These are phyloP conservation scores for Planiliza haematocheilus DNA, from an alignment of 2,113 vertebrate species.

Conservation along the genomic window DNA sequence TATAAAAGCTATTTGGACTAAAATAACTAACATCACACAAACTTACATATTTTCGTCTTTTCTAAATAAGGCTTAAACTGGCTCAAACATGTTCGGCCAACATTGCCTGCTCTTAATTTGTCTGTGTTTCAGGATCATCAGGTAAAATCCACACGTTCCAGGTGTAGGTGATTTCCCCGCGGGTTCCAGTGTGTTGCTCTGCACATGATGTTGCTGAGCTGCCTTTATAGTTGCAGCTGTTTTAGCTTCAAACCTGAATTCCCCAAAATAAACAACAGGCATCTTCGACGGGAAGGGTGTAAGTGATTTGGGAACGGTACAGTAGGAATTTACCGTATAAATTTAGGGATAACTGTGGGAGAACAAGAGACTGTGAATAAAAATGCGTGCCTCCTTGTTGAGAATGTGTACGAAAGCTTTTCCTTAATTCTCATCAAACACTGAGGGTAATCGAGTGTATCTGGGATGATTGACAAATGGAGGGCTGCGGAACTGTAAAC, in stretches of 20 bases:
- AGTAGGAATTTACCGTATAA: neutral
- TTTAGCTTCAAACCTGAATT: conserved; percentile 3
- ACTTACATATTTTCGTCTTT: too few relatives aligned
- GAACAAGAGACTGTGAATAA: too few relatives aligned
- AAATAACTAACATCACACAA: too few relatives aligned
- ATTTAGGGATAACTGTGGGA: too few relatives aligned
- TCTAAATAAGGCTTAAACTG: neutral
- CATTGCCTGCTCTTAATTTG: too few relatives aligned
- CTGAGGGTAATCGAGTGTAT: neutral
- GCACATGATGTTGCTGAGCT: neutral
- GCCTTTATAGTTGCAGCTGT: conserved; percentile 6
- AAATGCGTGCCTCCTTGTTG: too few relatives aligned
- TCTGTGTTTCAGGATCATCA: neutral
- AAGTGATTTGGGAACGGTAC: too few relatives aligned
- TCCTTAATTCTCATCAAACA: neutral
- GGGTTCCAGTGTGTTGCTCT: neutral
- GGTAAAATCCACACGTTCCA: neutral
- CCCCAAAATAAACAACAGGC: neutral
- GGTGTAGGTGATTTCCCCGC: neutral
- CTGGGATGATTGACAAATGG: neutral
- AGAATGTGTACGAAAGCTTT: neutral
- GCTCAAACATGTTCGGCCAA: neutral
- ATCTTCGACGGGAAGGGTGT: neutral
- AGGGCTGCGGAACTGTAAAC: too few relatives aligned
- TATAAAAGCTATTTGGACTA: too few relatives aligned